Evolutionary conservation across 2,113 vertebrate genomes (phyloP).

Genomic region (Motacilla alba): DNA sequence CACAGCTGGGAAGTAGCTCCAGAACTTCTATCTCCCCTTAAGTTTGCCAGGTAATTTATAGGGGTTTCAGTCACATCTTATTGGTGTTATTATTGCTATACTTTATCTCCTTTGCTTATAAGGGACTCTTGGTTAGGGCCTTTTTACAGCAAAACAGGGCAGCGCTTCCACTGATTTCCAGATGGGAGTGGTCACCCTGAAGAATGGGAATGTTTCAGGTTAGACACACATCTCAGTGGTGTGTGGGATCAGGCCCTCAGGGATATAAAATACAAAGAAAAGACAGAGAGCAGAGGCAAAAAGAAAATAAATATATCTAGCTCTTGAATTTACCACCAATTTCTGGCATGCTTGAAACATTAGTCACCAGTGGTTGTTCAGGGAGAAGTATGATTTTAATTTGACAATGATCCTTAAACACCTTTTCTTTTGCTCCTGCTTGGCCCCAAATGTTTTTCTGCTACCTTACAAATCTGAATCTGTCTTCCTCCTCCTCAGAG

Average conservation of each 20-base stretch:
- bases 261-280: not conserved
- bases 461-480: constrained; percentile 37
- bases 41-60: constrained; percentile 37
- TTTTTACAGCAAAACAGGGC: not conserved
- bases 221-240: not conserved
- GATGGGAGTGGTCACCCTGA: not conserved
- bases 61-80: not conserved
- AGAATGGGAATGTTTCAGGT: not conserved
- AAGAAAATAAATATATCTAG: not conserved
- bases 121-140: not conserved
- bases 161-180: not conserved
- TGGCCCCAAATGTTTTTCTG: not conserved
- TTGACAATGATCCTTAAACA: constrained; percentile 23
- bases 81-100: not conserved
- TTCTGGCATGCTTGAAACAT: not conserved
- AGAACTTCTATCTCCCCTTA: constrained; percentile 4
- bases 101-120: constrained; percentile 3
- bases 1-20: constrained; percentile 3
- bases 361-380: not conserved
- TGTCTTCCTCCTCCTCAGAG: not conserved
- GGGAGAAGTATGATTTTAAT: constrained; percentile 39
- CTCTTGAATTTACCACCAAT: not conserved
- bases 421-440: not conserved
- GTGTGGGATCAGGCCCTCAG: not conserved
- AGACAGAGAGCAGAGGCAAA: not conserved